Evolutionary conservation across 2,113 vertebrate genomes (phyloP).

Genomic region (Porphyrio hochstetteri): DNA sequence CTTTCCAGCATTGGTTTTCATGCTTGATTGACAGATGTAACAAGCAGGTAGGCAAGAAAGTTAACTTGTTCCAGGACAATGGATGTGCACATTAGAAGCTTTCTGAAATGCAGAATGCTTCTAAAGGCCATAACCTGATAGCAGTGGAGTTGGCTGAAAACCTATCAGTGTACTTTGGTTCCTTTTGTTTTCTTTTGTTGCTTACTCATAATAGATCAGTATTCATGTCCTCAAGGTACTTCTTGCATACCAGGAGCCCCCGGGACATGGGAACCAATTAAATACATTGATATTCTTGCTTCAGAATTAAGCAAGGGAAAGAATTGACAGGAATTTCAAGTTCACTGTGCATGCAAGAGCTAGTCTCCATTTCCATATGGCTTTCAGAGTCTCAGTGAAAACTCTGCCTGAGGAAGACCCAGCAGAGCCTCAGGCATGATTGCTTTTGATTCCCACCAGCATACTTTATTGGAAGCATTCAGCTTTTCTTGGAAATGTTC

Average conservation of each 20-base stretch:
- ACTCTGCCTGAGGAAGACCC: background rate
- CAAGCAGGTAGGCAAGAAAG: slow-evolving; percentile 28
- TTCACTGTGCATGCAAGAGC: background rate
- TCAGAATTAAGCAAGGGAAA: background rate
- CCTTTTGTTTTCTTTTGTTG: background rate
- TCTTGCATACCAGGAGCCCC: background rate
- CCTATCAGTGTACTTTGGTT: background rate
- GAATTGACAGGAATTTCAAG: slow-evolving; percentile 4
- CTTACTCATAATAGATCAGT: background rate
- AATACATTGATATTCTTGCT: background rate
- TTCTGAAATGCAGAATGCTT: slow-evolving; percentile 12
- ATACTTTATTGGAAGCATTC: background rate
- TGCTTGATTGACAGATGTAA: slow-evolving; percentile 49
- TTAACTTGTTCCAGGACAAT: slow-evolving; percentile 3
- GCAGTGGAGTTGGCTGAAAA: background rate
- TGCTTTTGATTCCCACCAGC: background rate
- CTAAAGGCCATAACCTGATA: background rate
- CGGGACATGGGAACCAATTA: background rate
- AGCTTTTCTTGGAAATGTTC: background rate
- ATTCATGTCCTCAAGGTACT: background rate
- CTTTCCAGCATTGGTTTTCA: background rate
- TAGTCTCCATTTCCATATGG: background rate
- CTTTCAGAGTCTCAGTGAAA: background rate
- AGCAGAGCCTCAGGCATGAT: background rate
- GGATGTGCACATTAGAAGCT: background rate